Conservation (phyloP, 2,113 vertebrate genomes). For the Halcyon senegalensis region DNA sequence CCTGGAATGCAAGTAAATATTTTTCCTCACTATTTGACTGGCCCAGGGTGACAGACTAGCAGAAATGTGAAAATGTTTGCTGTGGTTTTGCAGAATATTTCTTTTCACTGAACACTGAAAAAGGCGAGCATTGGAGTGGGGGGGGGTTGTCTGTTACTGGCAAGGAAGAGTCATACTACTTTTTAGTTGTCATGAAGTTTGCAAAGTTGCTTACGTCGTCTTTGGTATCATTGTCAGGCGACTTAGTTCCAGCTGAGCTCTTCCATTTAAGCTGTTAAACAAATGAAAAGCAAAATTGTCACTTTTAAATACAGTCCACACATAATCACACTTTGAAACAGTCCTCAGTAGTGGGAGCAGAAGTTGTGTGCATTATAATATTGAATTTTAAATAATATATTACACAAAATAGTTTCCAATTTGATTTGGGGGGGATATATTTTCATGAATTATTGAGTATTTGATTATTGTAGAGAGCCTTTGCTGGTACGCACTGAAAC, state of each 20-base stretch:
- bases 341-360: constrained; percentile 67
- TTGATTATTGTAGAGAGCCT: constrained; percentile 81
- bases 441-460: constrained; percentile 85
- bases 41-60: not conserved
- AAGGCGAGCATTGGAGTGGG: not conserved
- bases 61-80: not conserved
- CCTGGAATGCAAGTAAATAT: not conserved
- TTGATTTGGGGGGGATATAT: constrained; percentile 79
- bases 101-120: not conserved
- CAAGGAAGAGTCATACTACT: not conserved
- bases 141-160: not conserved
- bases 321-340: constrained; percentile 79
- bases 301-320: constrained; percentile 78
- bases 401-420: constrained; percentile 81
- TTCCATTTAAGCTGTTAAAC: constrained; percentile 75
- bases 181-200: constrained; percentile 49
- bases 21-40: not conserved
- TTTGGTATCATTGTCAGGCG: constrained; percentile 70
- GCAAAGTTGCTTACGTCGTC: constrained; percentile 48
- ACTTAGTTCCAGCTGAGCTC: constrained; percentile 77
- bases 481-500: constrained; percentile 73
- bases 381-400: constrained; percentile 88
- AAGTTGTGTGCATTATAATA: constrained; percentile 81
- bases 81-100: not conserved
- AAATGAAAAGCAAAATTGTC: constrained; percentile 85